These are phyloP conservation scores for Cydia splendana DNA, from an alignment of 1,140 invertebrate genomes.

Conservation along the genomic window DNA sequence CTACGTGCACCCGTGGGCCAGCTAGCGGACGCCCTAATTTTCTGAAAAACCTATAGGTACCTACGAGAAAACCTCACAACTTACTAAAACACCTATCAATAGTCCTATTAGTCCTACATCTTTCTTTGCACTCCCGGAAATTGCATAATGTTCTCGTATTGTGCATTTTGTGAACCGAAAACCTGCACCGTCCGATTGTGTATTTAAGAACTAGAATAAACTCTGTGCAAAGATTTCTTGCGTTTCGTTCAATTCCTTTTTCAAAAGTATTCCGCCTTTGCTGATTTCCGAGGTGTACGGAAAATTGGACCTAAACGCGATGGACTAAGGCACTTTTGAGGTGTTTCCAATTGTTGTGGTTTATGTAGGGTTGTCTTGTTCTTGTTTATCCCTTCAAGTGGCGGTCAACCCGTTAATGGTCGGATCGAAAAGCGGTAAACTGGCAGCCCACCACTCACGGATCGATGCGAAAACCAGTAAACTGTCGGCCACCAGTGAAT, in stretches of 20 bases:
- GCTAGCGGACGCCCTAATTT: too few species aligned
- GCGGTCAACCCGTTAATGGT: too few species aligned
- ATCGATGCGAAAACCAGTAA: too few species aligned
- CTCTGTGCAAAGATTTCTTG: constrained; percentile 24
- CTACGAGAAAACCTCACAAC: too few species aligned
- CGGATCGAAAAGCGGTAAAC: too few species aligned
- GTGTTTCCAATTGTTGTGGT: constrained; percentile 7
- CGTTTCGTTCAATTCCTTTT: constrained; percentile 20
- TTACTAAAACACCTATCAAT: background rate
- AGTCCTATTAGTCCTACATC: background rate
- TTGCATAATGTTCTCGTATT: background rate
- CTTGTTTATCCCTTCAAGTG: too few species aligned
- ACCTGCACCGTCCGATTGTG: constrained; percentile 17
- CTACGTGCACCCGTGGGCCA: too few species aligned
- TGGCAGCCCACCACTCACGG: too few species aligned
- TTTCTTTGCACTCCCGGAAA: background rate
- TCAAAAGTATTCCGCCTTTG: constrained; percentile 1
- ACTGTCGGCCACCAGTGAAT: too few species aligned
- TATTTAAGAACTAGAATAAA: constrained; percentile 28
- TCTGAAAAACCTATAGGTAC: too few species aligned
- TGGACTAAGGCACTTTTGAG: background rate
- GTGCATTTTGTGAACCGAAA: background rate
- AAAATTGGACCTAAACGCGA: constrained; percentile 4
- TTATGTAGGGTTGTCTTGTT: constrained; percentile 5
- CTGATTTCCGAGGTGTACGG: background rate